These are phyloP conservation scores for Nemotelus nigrinus DNA, from an alignment of 2,888 invertebrate genomes.

Conservation along the genomic window DNA sequence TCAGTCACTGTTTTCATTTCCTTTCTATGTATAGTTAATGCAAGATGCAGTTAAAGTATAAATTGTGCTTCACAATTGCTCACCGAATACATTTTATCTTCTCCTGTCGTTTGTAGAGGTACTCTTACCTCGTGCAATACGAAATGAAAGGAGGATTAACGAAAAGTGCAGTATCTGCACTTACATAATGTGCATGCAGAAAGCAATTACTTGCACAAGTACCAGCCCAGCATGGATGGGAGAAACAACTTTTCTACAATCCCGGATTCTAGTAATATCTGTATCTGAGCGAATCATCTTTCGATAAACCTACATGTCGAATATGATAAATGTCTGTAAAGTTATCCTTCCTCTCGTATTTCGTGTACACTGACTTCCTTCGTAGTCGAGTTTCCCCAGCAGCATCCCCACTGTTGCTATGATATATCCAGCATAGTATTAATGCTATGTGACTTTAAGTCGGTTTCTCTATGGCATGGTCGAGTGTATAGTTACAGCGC, in stretches of 20 bases:
- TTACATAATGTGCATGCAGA: conserved; percentile 38
- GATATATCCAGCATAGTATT: conserved; percentile 16
- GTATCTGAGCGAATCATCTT: conserved; percentile 32
- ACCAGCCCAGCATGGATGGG: not conserved
- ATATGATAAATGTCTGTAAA: conserved; percentile 31
- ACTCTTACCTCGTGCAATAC: conserved; percentile 8
- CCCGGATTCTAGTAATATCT: conserved; percentile 21
- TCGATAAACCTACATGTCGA: conserved; percentile 28
- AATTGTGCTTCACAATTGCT: conserved; percentile 23
- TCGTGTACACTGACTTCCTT: not conserved
- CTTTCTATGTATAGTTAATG: not conserved
- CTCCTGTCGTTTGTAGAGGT: conserved; percentile 8
- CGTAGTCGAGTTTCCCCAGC: not conserved
- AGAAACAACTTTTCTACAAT: conserved; percentile 22
- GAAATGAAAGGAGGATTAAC: conserved; percentile 41
- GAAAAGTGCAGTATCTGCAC: conserved; percentile 42
- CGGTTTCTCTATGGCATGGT: not conserved
- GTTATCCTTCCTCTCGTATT: not conserved
- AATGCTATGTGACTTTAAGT: conserved; percentile 32
- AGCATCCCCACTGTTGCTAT: not conserved
- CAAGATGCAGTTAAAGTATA: conserved; percentile 32
- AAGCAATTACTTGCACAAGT: conserved; percentile 43
- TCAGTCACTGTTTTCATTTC: not conserved
- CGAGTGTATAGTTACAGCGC: conserved; percentile 6
- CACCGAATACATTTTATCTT: conserved; percentile 39